These are phyloP conservation scores for Epinephelus fuscoguttatus DNA, from an alignment of 2,113 vertebrate species.

Conservation along the genomic window DNA sequence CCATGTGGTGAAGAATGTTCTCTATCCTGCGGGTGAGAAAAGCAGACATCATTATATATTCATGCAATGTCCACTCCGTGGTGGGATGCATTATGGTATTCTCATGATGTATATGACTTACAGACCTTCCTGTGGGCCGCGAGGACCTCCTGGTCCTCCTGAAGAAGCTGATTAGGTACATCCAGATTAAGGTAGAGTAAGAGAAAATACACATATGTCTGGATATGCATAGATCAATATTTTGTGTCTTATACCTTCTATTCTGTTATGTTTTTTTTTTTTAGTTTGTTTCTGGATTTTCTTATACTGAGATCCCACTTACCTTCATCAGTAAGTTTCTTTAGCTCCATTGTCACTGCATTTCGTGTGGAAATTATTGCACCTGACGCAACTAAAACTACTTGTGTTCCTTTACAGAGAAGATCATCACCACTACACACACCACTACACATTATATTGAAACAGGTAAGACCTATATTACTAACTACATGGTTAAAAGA, in stretches of 20 bases:
- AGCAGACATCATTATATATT: not conserved
- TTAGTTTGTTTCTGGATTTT: constrained; percentile 90
- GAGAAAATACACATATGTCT: not conserved
- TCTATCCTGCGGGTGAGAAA: constrained; percentile 91
- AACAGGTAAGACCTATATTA: constrained; percentile 68
- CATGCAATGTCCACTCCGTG: constrained; percentile 2
- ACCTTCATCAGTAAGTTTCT: constrained; percentile 92
- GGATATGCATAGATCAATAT: not conserved
- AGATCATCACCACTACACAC: constrained; percentile 73
- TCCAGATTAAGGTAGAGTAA: constrained; percentile 91
- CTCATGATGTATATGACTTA: constrained; percentile 39
- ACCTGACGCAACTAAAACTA: not conserved
- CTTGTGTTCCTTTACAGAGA: constrained; percentile 68
- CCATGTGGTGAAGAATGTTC: constrained; percentile 93
- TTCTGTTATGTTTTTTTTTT: constrained; percentile 58
- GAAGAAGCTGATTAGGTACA: constrained; percentile 92
- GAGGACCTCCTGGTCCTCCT: constrained; percentile 90
- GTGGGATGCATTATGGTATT: not conserved
- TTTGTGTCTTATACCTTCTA: not conserved
- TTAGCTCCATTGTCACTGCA: not conserved
- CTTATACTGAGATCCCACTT: constrained; percentile 92
- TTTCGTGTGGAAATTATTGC: not conserved
- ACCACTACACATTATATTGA: constrained; percentile 74
- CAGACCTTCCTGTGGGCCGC: constrained; percentile 93
- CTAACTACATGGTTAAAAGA: not conserved